Evolutionary conservation across 2,888 invertebrate genomes (phyloP).

Genomic region (Tachystola acroxantha): DNA sequence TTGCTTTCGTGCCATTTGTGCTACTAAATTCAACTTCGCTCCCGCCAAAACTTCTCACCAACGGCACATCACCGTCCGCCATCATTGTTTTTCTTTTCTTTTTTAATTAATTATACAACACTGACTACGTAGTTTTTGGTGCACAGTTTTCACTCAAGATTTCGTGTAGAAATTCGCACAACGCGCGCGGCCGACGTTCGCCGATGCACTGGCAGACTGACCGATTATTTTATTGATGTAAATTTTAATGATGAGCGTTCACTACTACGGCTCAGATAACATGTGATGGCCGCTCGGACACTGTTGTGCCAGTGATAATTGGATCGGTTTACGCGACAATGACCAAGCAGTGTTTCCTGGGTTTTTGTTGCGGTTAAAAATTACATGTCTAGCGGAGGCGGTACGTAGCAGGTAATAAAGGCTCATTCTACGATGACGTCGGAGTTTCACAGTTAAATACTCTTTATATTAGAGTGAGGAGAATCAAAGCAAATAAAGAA

Average conservation of each 20-base stretch:
- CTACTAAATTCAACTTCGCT: slow-evolving; percentile 63
- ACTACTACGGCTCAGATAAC: slow-evolving; percentile 47
- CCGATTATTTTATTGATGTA: slow-evolving; percentile 65
- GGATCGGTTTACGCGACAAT: slow-evolving; percentile 44
- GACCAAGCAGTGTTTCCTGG: slow-evolving; percentile 10
- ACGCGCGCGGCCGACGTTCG: slow-evolving; percentile 28
- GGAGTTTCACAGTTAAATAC: too few species aligned
- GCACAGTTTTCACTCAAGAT: slow-evolving; percentile 5
- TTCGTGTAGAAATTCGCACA: slow-evolving; percentile 14
- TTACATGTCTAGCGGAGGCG: too few species aligned
- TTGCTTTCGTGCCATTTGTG: slow-evolving; percentile 58
- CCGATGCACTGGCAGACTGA: slow-evolving; percentile 37
- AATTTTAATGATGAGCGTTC: slow-evolving; percentile 54
- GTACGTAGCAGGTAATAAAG: too few species aligned
- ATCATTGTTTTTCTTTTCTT: slow-evolving; percentile 35
- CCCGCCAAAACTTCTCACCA: slow-evolving; percentile 64
- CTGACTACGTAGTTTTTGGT: slow-evolving; percentile 6
- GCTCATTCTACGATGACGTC: too few species aligned
- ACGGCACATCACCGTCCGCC: slow-evolving; percentile 69
- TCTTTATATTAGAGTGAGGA: too few species aligned
- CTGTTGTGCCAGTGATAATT: slow-evolving; percentile 60
- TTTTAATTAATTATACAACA: slow-evolving; percentile 14
- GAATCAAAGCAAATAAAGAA: too few species aligned
- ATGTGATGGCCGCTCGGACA: slow-evolving; percentile 46
- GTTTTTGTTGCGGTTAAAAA: neutral